These are phyloP conservation scores for Halcyon leucocephala DNA, from an alignment of 2,797 vertebrate species.

Conservation along the genomic window DNA sequence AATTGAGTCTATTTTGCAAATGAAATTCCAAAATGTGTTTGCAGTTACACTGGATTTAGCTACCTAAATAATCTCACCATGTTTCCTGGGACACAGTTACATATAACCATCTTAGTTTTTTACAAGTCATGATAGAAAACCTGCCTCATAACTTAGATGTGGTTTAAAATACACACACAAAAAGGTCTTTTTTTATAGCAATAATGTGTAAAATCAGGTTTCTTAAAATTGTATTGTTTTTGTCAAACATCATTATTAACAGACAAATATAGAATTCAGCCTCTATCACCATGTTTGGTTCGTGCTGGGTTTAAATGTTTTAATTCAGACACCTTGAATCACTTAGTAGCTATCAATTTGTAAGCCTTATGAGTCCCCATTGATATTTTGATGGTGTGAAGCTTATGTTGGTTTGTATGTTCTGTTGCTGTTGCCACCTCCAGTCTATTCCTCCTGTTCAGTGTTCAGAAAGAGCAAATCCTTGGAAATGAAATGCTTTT, in stretches of 20 bases:
- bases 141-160: not conserved
- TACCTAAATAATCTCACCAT: not conserved
- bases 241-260: not conserved
- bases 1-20: not conserved
- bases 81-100: not conserved
- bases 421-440: not conserved
- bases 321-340: conserved; percentile 11
- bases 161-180: not conserved
- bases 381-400: not conserved
- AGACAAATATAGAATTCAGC: not conserved
- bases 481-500: not conserved
- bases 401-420: not conserved
- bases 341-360: not conserved
- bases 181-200: not conserved
- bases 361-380: conserved; percentile 23
- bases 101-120: not conserved
- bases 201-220: not conserved
- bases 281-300: not conserved
- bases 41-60: not conserved
- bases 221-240: not conserved
- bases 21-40: not conserved
- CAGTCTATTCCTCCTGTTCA: not conserved
- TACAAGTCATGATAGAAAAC: not conserved
- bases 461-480: conserved; percentile 2
- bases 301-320: not conserved